phyloP scores from a whole-genome alignment of 2,113 vertebrate genomes.

The Noctilio leporinus region DNA sequence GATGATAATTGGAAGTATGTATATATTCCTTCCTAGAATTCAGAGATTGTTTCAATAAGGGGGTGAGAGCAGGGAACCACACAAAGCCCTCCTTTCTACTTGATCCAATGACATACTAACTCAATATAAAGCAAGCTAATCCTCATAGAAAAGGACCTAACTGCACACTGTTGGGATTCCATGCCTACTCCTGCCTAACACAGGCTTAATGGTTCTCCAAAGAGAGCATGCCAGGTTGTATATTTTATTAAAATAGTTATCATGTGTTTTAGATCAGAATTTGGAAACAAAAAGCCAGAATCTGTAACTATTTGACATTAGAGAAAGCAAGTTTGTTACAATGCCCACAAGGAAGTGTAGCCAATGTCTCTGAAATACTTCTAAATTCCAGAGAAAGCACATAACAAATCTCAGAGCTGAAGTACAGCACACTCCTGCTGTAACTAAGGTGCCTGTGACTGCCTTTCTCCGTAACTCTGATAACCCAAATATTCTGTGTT shows the following conservation, averaged over 20 bases:
- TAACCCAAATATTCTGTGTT: neutral
- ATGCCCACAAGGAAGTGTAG: neutral
- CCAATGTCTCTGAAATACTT: neutral
- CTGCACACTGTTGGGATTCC: neutral
- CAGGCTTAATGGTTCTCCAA: neutral
- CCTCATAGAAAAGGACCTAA: neutral
- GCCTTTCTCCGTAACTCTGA: neutral
- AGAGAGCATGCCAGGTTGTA: neutral
- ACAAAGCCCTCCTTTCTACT: neutral
- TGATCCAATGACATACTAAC: neutral
- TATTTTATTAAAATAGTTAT: neutral
- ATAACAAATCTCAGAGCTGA: neutral
- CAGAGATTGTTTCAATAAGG: neutral
- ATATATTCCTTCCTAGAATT: neutral
- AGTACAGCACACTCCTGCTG: neutral
- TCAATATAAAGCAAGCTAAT: neutral
- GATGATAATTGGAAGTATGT: neutral
- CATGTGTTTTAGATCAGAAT: neutral
- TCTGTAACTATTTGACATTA: neutral
- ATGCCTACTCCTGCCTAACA: neutral
- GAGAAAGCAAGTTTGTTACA: slow-evolving; percentile 7
- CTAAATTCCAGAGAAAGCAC: neutral
- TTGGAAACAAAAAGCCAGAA: neutral
- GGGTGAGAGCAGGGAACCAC: neutral
- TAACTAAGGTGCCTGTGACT: neutral